These are phyloP conservation scores for Percina caprodes DNA, from an alignment of 2,113 vertebrate genomes.

Conservation along the genomic window DNA sequence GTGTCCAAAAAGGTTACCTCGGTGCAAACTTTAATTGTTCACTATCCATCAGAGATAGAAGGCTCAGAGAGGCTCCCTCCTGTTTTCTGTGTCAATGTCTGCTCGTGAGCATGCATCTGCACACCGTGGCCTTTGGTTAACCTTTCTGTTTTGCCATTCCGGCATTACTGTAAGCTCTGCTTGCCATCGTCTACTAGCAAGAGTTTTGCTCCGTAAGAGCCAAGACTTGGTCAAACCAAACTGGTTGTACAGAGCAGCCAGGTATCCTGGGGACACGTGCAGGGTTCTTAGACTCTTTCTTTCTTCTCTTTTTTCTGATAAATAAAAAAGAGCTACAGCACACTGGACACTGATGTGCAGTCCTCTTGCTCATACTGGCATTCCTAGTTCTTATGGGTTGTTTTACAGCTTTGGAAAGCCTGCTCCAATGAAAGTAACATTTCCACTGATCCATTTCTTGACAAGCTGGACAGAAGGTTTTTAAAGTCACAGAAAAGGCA, in stretches of 20 bases:
- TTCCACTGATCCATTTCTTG: constrained; percentile 22
- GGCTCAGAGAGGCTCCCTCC: constrained; percentile 59
- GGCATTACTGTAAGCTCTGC: background rate
- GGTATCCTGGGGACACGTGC: background rate
- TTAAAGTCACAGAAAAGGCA: constrained; percentile 30
- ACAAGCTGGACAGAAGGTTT: background rate
- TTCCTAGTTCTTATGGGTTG: background rate
- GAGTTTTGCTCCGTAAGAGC: background rate
- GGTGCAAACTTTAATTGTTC: constrained; percentile 70
- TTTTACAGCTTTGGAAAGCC: constrained; percentile 38
- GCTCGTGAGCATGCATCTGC: constrained; percentile 20
- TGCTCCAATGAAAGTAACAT: constrained; percentile 13
- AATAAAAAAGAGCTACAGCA: background rate
- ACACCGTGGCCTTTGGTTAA: constrained; percentile 45
- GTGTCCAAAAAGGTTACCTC: constrained; percentile 75
- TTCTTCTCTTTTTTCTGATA: background rate
- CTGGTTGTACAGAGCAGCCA: background rate
- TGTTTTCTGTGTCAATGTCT: constrained; percentile 52
- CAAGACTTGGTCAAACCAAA: constrained; percentile 6
- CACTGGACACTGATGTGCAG: background rate
- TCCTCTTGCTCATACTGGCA: background rate
- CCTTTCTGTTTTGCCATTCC: constrained; percentile 25
- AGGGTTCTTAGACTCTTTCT: background rate
- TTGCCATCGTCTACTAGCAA: background rate
- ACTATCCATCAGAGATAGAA: constrained; percentile 70